Base-by-base conservation (phyloP, 2,113 vertebrate genomes). In the Machaerirhynchus nigripectus region DNA sequence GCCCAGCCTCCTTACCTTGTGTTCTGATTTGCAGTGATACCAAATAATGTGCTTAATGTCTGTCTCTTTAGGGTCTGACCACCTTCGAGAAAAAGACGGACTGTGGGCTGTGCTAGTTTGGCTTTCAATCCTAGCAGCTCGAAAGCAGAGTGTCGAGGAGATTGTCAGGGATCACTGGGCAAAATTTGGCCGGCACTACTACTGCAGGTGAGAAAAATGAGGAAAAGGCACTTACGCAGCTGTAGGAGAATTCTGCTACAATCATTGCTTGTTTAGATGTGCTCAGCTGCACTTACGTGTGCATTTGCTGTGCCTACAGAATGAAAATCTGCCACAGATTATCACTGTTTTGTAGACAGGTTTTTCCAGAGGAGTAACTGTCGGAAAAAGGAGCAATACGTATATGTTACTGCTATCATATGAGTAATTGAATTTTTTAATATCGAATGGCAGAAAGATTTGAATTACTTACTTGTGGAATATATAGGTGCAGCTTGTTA, bases 81-180 rank as follows among this genome's bases (percentile, higher is more conserved):
- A 99, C 96, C 99, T 99, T 92, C 98, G 99, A 63, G 99, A 99
- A 96, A 99, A 99, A 90, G 99, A 99, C 35, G 99, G 99, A 44
- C 97, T 99, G 47, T 99, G 99, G 99, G 99, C 99, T 28, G 99
- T 99, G 88, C 97, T 99, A 91, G 97, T 99, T 86, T 99, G 99
- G 99, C 97, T 99, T 90, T 99, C 99, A 90, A 99, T 99, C 75
- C 98, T 99, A 69, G 99, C 99, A 22, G 98, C 98, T 83, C 98
- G 98, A 84, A 99, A 99, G 82, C 99, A 99, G 93, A 98, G 98
- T 1, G 99, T 99, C 82, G 99, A 99, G 92, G 98, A 99, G 93
- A 99, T 99, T 49, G 98, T 99, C 81, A 98, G 98, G 86, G 99
- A 99, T 93, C 99, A 99, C 97, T 99, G 99, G 99, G 93, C 99